Percentiles rank a stretch among this genome's conserved stretches.
Evolutionary conservation across 2,113 vertebrate genomes (phyloP).

Genomic region (Trematomus loennbergii): DNA sequence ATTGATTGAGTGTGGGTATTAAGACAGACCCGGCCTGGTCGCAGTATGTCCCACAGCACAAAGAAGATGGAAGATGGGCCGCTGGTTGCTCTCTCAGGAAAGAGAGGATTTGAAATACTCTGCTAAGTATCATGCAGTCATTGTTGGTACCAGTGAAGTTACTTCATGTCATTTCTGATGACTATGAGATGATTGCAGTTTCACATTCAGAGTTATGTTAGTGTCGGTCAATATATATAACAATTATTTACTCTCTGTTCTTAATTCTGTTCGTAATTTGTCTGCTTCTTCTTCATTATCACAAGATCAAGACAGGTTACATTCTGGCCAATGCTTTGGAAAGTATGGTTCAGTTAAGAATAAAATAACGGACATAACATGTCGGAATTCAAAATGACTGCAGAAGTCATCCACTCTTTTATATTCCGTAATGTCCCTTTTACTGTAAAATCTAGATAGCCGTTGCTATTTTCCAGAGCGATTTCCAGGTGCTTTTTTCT

Average conservation of each 20-base stretch:
- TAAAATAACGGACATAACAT: neutral
- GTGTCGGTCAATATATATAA: conserved; percentile 17
- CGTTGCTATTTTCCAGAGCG: conserved; percentile 25
- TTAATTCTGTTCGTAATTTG: neutral
- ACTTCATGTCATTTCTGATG: conserved; percentile 4
- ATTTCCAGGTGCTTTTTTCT: conserved; percentile 50
- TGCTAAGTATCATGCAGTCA: conserved; percentile 5
- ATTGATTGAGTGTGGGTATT: conserved; percentile 86
- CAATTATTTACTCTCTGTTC: neutral
- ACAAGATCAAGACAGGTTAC: conserved; percentile 6
- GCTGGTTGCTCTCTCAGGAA: conserved; percentile 33
- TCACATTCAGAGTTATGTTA: conserved; percentile 6
- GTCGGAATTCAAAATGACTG: conserved; percentile 20
- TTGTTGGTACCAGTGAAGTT: neutral
- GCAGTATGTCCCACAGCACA: conserved; percentile 67
- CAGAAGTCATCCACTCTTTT: conserved; percentile 37
- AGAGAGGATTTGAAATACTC: conserved; percentile 29
- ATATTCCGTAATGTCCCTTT: conserved; percentile 8
- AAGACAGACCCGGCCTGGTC: conserved; percentile 77
- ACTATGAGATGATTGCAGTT: conserved; percentile 6
- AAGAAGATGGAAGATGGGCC: conserved; percentile 62
- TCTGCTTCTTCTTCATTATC: neutral
- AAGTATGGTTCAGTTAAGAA: neutral
- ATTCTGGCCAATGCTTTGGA: neutral
- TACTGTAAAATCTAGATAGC: conserved; percentile 28